Evolutionary conservation across 2,888 invertebrate genomes (phyloP), one percentile per base, ranked within the genome.

Genomic region (Oxycera nigricornis): DNA sequence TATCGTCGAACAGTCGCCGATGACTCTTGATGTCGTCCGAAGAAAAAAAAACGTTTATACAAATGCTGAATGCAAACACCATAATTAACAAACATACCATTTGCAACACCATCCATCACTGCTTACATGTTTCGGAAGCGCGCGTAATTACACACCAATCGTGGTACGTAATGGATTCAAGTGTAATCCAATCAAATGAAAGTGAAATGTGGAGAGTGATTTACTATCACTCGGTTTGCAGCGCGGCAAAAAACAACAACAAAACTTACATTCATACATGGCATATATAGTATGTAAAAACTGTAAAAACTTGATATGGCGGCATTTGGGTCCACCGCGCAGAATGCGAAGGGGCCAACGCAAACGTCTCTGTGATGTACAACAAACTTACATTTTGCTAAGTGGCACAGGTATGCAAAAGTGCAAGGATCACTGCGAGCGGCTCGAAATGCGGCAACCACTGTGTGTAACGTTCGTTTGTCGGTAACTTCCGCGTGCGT

Each of bases 121-220:
- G 7, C 14, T 41, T 24, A 65, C 24, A 55, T 31, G 35, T 52
- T 52, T 70, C 52, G 31, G 55, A 70, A 55, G 31, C 9, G 22
- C 14, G 39, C 20, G 39, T 65, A 70, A 52, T 70, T 70, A 52
- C 35, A 70, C 31, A 70, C 55, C 35, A 17, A 22, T 65, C 11
- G 39, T 30, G 20, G 14, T 35, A 1, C 20, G 20, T 22, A 62
- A 20, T 1, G 1, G 26, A 55, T 70, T 70, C 20, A 52, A 31
- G 31, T 70, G 55, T n/a, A 52, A 30, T 70, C 52, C 70, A 52
- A 70, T 55, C 31, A 41, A 70, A 28, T 28, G 70, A 70, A 70
- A 70, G 70, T 70, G 70, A 70, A 70, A 70, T 70, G 70, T 55
- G n/a, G 30, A 14, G 61, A 61, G 55, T 70, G 70, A 55, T 70